Evolutionary conservation across 2,888 invertebrate species (phyloP).

Genomic region (Tortricodes alternella): DNA sequence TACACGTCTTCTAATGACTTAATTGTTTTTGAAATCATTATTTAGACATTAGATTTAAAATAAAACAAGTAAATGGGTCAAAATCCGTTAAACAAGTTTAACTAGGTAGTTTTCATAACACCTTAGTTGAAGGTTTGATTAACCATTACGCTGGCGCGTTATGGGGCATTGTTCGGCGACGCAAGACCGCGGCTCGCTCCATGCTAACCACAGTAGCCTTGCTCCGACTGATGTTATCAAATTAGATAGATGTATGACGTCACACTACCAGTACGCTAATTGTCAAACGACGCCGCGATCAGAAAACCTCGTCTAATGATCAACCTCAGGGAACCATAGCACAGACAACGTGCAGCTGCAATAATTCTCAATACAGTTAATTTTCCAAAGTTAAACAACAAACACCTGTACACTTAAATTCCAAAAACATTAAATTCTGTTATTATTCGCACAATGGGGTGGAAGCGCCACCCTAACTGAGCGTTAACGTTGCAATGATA

Average conservation of each 20-base stretch:
- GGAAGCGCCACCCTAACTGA: not conserved
- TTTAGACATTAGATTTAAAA: no score
- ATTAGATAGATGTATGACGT: slow-evolving; percentile 75
- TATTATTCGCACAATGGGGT: slow-evolving; percentile 6
- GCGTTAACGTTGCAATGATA: slow-evolving; percentile 5
- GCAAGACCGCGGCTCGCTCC: slow-evolving; percentile 34
- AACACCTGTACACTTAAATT: not conserved
- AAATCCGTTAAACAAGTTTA: no score
- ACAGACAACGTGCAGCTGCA: not conserved
- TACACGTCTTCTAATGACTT: no score
- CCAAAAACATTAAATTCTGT: slow-evolving; percentile 9
- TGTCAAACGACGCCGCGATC: slow-evolving; percentile 46
- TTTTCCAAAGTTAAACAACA: slow-evolving; percentile 1
- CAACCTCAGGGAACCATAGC: slow-evolving; percentile 2
- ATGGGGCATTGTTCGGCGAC: slow-evolving; percentile 20
- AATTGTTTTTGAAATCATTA: no score
- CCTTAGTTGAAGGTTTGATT: no score
- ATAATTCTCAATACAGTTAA: slow-evolving; percentile 5
- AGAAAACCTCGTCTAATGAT: slow-evolving; percentile 24
- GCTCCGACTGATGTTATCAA: slow-evolving; percentile 63
- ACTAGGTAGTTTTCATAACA: no score
- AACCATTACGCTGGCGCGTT: slow-evolving; percentile 23
- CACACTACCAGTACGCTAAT: slow-evolving; percentile 65
- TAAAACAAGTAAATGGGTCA: no score
- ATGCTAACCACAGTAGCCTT: slow-evolving; percentile 64